Percentiles rank a stretch among this genome's conserved stretches.
These are phyloP conservation scores for Metopolophium dirhodum DNA, from an alignment of 1,140 invertebrate genomes.

Conservation along the genomic window DNA sequence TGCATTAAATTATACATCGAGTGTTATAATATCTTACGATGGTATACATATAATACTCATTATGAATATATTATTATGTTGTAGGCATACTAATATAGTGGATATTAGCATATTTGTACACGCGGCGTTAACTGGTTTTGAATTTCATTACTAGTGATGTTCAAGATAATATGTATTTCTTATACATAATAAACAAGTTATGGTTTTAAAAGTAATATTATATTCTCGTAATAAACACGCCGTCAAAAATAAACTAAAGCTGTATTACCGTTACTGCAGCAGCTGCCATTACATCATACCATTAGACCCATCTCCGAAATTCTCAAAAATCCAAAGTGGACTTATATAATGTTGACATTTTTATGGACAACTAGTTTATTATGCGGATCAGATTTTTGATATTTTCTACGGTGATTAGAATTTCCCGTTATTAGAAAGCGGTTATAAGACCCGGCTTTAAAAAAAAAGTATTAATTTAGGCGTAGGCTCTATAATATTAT, in stretches of 20 bases:
- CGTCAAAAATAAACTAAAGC: not conserved
- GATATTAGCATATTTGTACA: not conserved
- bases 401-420: not conserved
- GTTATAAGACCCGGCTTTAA: conserved; percentile 6
- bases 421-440: too few species aligned
- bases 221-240: not conserved
- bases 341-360: not conserved
- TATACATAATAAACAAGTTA: not conserved
- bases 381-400: conserved; percentile 1
- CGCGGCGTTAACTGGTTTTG: not conserved
- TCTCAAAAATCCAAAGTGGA: not conserved
- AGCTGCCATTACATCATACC: too few species aligned
- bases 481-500: not conserved
- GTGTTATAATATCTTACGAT: not conserved
- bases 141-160: not conserved
- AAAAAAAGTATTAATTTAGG: not conserved
- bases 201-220: not conserved
- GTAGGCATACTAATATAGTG: not conserved
- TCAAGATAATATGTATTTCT: not conserved
- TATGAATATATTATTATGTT: not conserved
- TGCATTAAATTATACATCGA: not conserved
- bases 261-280: not conserved
- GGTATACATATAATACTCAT: not conserved
- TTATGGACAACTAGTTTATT: not conserved
- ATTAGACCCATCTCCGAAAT: not conserved